Percentiles rank a stretch among this genome's conserved stretches.
Evolutionary conservation across 2,113 vertebrate genomes (phyloP).

Genomic region (Leptosomus discolor): DNA sequence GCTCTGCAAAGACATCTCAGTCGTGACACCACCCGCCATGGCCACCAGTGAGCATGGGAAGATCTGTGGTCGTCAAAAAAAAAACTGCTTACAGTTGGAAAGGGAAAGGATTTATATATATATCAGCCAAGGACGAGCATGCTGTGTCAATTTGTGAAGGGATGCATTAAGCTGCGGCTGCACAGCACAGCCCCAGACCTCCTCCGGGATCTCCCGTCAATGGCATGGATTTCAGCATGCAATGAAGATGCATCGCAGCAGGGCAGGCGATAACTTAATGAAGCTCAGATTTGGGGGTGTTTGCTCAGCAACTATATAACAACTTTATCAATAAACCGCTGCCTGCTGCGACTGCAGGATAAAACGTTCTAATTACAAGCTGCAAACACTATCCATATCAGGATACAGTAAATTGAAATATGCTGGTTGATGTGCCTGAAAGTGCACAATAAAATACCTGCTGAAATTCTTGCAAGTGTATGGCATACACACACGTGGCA

Average conservation of each 20-base stretch:
- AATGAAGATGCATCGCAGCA: slow-evolving; percentile 24
- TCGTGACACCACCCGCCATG: not conserved
- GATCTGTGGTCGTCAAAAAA: not conserved
- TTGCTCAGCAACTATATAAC: slow-evolving; percentile 41
- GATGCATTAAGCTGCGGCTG: not conserved
- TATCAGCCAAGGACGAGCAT: not conserved
- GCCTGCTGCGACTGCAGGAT: not conserved
- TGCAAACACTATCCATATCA: not conserved
- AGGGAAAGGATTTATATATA: not conserved
- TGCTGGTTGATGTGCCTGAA: not conserved
- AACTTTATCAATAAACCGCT: slow-evolving; percentile 34
- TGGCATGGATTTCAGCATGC: not conserved
- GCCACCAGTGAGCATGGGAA: not conserved
- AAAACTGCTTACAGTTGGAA: accelerated
- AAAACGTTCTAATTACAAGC: not conserved
- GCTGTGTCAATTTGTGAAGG: not conserved
- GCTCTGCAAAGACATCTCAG: not conserved
- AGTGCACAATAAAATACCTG: not conserved
- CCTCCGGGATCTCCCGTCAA: not conserved
- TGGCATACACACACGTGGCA: accelerated
- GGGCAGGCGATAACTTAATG: slow-evolving; percentile 12
- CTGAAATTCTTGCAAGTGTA: not conserved
- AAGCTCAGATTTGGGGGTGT: slow-evolving; percentile 51
- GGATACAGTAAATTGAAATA: not conserved
- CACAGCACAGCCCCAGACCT: not conserved